Percentiles rank a stretch among this genome's conserved stretches.
phyloP scores from a whole-genome alignment of 2,888 invertebrate genomes.

The Noctuana brunneofusca region DNA sequence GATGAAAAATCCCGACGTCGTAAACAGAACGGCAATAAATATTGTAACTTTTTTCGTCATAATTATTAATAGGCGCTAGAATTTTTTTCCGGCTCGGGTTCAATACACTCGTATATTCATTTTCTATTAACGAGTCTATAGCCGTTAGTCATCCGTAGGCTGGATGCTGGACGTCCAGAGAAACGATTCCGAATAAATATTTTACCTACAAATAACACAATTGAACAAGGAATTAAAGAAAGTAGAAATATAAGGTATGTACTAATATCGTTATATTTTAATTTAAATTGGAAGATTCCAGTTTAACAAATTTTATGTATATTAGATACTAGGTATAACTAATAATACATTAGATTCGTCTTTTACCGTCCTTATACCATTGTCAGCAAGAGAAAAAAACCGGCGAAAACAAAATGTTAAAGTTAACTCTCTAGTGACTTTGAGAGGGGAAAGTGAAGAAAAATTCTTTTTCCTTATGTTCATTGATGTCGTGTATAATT shows the following conservation, averaged over 20 bases:
- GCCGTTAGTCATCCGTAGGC: constrained; percentile 52
- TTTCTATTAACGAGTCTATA: constrained; percentile 49
- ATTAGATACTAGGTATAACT: too few relatives aligned
- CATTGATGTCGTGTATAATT: too few relatives aligned
- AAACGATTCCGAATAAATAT: constrained; percentile 36
- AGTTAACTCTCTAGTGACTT: too few relatives aligned
- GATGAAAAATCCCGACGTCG: constrained; percentile 23
- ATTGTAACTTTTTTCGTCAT: constrained; percentile 28
- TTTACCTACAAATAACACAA: constrained; percentile 39
- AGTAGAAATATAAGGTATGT: not conserved
- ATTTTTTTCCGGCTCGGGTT: constrained; percentile 39
- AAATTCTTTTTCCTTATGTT: too few relatives aligned
- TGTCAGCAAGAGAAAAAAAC: too few relatives aligned
- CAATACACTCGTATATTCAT: constrained; percentile 52
- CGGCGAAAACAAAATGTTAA: too few relatives aligned
- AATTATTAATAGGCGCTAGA: constrained; percentile 33
- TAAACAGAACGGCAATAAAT: constrained; percentile 27
- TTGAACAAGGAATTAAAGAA: constrained; percentile 20
- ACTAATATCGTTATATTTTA: too few relatives aligned
- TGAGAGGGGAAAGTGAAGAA: too few relatives aligned
- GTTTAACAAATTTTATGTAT: too few relatives aligned
- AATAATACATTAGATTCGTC: too few relatives aligned
- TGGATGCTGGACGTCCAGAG: constrained; percentile 40
- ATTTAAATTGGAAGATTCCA: too few relatives aligned
- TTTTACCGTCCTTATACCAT: too few relatives aligned